Evolutionary conservation across 2,888 invertebrate species (phyloP).

Genomic region (Eucriotettix oculatus): DNA sequence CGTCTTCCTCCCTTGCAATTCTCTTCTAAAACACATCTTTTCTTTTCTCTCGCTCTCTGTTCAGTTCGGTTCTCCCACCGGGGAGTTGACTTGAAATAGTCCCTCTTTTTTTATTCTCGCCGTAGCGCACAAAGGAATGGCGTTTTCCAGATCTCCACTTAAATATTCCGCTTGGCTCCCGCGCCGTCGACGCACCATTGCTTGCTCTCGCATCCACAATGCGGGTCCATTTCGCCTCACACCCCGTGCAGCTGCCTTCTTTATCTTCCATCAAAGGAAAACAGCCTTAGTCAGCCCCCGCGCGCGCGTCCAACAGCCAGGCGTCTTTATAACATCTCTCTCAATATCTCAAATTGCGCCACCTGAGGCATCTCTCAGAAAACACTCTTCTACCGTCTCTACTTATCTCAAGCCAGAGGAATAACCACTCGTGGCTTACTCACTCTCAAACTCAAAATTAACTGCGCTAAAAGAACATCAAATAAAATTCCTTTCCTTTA

Average conservation of each 20-base stretch:
- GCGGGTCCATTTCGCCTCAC: neutral
- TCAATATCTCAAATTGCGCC: neutral
- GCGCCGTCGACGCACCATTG: too few relatives aligned
- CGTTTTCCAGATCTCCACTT: neutral
- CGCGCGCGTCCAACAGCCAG: too few relatives aligned
- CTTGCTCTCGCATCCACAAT: neutral
- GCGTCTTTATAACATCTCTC: neutral
- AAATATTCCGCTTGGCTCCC: neutral
- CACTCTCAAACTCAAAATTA: too few relatives aligned
- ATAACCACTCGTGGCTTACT: too few relatives aligned
- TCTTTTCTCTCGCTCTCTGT: too few relatives aligned
- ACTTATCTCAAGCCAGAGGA: too few relatives aligned
- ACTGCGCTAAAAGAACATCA: too few relatives aligned
- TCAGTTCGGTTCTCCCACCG: neutral
- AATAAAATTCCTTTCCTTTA: too few relatives aligned
- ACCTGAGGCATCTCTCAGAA: neutral
- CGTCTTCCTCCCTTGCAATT: neutral
- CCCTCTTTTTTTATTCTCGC: neutral
- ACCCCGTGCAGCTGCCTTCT: neutral
- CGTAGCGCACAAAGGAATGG: neutral
- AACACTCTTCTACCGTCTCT: too few relatives aligned
- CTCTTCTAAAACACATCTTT: neutral
- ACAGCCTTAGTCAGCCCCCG: neutral
- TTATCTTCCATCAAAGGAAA: neutral
- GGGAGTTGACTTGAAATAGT: neutral